These are phyloP conservation scores for Nibea albiflora DNA, from an alignment of 2,113 vertebrate species.

Conservation along the genomic window DNA sequence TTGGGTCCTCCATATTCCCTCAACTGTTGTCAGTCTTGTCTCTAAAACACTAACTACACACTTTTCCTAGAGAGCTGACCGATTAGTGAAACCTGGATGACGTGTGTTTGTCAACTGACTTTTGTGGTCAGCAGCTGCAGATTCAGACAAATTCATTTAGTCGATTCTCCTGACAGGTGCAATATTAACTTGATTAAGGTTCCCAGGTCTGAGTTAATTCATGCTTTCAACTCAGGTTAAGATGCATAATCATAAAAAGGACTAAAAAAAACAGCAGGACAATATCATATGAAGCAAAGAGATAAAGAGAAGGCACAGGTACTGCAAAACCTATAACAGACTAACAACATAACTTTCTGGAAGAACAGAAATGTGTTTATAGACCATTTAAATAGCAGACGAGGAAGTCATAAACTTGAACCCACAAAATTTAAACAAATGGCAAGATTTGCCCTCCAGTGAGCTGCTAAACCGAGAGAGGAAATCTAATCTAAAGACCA, in stretches of 20 bases:
- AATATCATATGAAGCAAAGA: neutral
- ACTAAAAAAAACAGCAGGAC: neutral
- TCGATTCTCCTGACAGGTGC: neutral
- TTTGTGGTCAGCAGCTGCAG: conserved; percentile 12
- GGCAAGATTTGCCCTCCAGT: conserved; percentile 40
- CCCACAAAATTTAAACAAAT: conserved; percentile 55
- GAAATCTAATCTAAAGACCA: conserved; percentile 57
- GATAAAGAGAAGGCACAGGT: neutral
- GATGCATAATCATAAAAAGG: neutral
- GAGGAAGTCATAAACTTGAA: conserved; percentile 54
- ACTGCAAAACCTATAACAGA: neutral
- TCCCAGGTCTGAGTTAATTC: neutral
- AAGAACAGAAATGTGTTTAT: conserved; percentile 47
- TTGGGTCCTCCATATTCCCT: neutral
- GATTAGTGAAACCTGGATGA: neutral
- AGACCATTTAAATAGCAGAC: conserved; percentile 29
- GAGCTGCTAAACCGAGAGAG: conserved; percentile 34
- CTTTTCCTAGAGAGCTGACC: neutral
- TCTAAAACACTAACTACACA: neutral
- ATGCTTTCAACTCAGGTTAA: neutral
- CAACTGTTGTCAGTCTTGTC: neutral
- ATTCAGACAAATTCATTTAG: neutral
- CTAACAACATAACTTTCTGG: conserved; percentile 9
- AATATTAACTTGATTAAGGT: neutral
- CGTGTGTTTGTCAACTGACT: neutral